Evolutionary conservation across 2,797 vertebrate genomes (phyloP), one percentile per base, ranked within the genome.

Genomic region (Sebastes itinus): DNA sequence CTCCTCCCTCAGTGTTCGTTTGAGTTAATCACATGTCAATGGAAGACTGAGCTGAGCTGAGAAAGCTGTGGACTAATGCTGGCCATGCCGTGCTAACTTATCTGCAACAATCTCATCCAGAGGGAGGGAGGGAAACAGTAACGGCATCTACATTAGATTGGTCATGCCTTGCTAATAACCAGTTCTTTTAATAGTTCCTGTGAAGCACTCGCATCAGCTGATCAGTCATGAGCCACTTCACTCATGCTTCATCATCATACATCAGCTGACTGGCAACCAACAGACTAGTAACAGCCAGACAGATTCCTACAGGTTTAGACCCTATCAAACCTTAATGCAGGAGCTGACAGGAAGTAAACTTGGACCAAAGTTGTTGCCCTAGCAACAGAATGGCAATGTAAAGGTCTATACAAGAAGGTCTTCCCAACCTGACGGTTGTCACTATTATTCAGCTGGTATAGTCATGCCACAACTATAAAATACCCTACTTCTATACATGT

Each of bases 1-100:
- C 25, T 59, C 33, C 35, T 68, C 62, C n/a, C 6, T 52, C 33
- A 20, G 54, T 78, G 63, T 71, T 83, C 9, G 60, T 77, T 65
- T 72, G 25, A 74, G 65, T 28, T 79, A 61, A 80, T 86, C 68
- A 85, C 16, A 71, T 81, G 72, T 84, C 69, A 71, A 75, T 52
- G 58, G 14, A 49, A 60, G 62, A 52, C 54, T 56, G 55, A 42
- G 32, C 58, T 78, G 72, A 67, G 27, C 64, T 30, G 66, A 54
- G 18, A 14, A 67, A 77, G 33, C 33, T 58, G 55, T 76, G 35
- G 56, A 62, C 77, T 67, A 72, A 62, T 54, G 59, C 28, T 70
- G 28, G 49, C 56, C 38, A 35, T 54, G 62, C 32, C 27, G 14
- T 58, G 66, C 55, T 62, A 60, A 16, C 30, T 62, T 60, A 75